A percentile compares a stretch with the other conserved stretches of the same genome.
phyloP scores from a whole-genome alignment of 2,113 vertebrate species.

The Chiloscyllium plagiosum region DNA sequence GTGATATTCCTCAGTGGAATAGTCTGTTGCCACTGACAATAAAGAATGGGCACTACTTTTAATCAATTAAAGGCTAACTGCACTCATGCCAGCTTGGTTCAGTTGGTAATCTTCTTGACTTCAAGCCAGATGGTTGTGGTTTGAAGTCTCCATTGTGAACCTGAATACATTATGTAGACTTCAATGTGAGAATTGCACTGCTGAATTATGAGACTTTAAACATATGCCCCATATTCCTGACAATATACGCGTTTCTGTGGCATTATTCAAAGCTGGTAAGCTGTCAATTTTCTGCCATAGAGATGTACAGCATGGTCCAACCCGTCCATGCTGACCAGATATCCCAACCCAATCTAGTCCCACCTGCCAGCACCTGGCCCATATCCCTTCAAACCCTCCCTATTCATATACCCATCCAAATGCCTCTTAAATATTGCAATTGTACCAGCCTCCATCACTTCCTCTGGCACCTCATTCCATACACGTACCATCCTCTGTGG shows the following conservation, averaged over 20 bases:
- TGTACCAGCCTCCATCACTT: too few relatives aligned
- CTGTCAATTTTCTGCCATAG: background rate
- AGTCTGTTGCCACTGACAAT: background rate
- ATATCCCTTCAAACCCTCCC: too few relatives aligned
- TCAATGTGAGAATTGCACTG: background rate
- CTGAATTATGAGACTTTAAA: background rate
- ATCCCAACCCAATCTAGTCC: too few relatives aligned
- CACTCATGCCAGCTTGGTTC: background rate
- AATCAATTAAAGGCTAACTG: background rate
- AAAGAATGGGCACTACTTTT: background rate
- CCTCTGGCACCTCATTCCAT: too few relatives aligned
- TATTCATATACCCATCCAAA: too few relatives aligned
- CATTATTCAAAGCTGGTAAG: background rate
- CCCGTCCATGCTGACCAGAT: too few relatives aligned
- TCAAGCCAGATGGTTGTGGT: background rate
- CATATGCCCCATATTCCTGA: background rate
- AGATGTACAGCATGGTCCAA: too few relatives aligned
- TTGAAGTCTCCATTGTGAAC: background rate
- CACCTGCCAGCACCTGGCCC: too few relatives aligned
- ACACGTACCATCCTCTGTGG: too few relatives aligned
- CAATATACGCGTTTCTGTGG: too few relatives aligned
- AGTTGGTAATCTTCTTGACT: background rate
- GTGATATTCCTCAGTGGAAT: background rate
- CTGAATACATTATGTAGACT: background rate
- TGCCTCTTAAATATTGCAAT: too few relatives aligned